Evolutionary conservation across 2,797 vertebrate genomes (phyloP), one percentile per base, ranked within the genome.

Genomic region (Artibeus jamaicensis): DNA sequence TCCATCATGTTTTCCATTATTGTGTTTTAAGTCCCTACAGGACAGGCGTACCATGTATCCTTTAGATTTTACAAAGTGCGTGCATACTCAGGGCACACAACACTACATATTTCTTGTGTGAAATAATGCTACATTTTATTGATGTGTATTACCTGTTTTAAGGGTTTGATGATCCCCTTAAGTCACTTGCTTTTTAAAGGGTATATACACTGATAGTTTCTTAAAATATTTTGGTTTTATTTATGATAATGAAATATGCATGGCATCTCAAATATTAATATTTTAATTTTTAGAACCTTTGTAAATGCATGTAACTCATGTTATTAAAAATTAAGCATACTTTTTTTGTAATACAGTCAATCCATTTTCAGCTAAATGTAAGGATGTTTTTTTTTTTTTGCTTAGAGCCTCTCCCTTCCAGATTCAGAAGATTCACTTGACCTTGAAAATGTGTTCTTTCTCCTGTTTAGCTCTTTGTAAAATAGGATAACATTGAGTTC

Each of bases 371-470:
- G 46, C 21, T 34, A 86, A 46, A 29, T 0, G 0, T 3, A 2
- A 19, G 71, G 12, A 1, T 42, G 39, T 0, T 9, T 71, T 96
- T 94, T 62, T 71, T 96, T 94, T 62, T 92, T 93, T 86, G 34
- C 19, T 81, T 12, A 24, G 22, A 86, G 3, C 0, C 59, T 93
- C 62, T 67, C 74, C 22, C 7, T 86, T 93, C 29, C 71, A 94
- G 84, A 95, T 94, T 93, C 71, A 39, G 96, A 88, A 95, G 15
- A 12, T 97, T 96, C 95, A 81, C 12, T 95, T 98, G 97, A 98
- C 98, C 98, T 99, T 98, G 98, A 96, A 97, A 97, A 97, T 93
- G 86, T 93, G 87, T 90, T 92, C 93, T 87, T 93, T 97, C 96
- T 97, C 93, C 77, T 97, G 95, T 92, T 89, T 90, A 87, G 93